phyloP scores from a whole-genome alignment of 2,113 vertebrate genomes.

The Corythaixoides concolor region DNA sequence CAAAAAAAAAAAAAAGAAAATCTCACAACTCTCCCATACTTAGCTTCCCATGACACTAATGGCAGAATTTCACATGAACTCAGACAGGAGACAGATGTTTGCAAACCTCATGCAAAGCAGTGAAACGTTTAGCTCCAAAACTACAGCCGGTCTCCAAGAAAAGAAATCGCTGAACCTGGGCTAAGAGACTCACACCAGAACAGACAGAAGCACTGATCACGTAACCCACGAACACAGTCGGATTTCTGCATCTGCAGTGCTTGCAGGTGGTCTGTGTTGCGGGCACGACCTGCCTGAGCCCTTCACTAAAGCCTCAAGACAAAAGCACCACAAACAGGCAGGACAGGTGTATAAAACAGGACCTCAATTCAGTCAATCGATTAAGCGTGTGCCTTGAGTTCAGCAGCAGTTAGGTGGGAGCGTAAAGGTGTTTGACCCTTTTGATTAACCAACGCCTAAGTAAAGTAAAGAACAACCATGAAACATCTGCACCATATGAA shows the following conservation, averaged over 20 bases:
- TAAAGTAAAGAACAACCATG: not conserved
- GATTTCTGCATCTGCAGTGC: not conserved
- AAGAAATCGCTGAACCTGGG: not conserved
- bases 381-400: not conserved
- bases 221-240: not conserved
- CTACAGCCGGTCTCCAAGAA: not conserved
- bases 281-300: accelerated
- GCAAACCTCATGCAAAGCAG: not conserved
- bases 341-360: not conserved
- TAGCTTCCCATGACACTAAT: not conserved
- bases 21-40: not conserved
- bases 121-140: not conserved
- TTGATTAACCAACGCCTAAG: not conserved
- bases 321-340: not conserved
- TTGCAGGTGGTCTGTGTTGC: not conserved
- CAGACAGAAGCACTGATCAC: not conserved
- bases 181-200: not conserved
- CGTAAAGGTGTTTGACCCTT: not conserved
- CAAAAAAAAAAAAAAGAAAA: not conserved
- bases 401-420: not conserved
- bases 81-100: not conserved
- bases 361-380: not conserved
- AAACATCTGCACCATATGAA: not conserved
- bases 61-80: not conserved
- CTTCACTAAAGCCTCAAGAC: not conserved